A percentile compares a stretch with the other conserved stretches of the same genome.
Conservation (phyloP, 2,888 invertebrate genomes). For the Noctua comes region DNA sequence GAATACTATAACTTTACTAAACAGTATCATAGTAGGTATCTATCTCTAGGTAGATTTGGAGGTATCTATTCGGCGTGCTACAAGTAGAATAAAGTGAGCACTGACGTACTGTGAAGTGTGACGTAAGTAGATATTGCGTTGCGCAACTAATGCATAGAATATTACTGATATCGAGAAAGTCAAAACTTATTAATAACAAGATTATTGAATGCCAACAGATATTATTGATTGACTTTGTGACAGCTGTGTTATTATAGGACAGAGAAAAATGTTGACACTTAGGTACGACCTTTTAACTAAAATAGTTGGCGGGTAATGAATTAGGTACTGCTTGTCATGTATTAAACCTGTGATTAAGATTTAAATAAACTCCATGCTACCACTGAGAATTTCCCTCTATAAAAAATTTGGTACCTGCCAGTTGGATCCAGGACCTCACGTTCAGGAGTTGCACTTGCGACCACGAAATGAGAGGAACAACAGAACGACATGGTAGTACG, state of each 20-base stretch:
- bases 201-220: slow-evolving; percentile 31
- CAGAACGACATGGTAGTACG: neutral
- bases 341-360: neutral
- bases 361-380: neutral
- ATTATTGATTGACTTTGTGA: slow-evolving; percentile 3
- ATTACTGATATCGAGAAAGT: slow-evolving; percentile 60
- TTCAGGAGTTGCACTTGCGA: too few species aligned
- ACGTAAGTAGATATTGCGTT: slow-evolving; percentile 35
- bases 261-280: neutral
- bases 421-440: neutral
- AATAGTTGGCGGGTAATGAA: neutral
- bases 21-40: neutral
- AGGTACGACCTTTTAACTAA: neutral
- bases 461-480: neutral
- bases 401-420: neutral
- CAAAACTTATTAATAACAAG: slow-evolving; percentile 29
- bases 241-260: neutral
- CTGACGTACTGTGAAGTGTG: slow-evolving; percentile 27
- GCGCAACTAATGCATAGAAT: slow-evolving; percentile 35
- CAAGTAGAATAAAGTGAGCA: slow-evolving; percentile 4
- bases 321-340: neutral
- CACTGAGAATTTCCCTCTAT: neutral
- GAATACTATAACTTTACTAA: neutral
- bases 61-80: neutral
- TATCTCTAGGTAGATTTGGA: neutral